Base-by-base conservation (phyloP, 2,888 invertebrate genomes). In the Germaria angustata region DNA sequence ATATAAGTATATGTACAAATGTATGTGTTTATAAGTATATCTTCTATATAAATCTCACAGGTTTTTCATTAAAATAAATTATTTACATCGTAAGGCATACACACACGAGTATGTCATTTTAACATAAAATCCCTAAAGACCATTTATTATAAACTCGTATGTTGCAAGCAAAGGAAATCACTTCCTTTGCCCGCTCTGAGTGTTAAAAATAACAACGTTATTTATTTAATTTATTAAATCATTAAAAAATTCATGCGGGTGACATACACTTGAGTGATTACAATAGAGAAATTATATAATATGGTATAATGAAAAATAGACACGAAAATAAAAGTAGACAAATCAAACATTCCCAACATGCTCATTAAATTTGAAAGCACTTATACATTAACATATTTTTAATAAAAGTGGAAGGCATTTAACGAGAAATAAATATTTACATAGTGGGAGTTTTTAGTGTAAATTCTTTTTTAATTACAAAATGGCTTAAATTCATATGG, bases 401-500 rank as follows among this genome's bases (percentile, higher is more conserved):
- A 51, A 46, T 41, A 28, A 24, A 41, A 28, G 4, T 20, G 24
- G 61, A 72, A 39, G n/a, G 7, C 8, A 39, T 66, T 13, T 63
- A 22, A 2, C 13, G 9, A 36, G 28, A 11, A 28, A n/a, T 44
- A n/a, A n/a, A n/a, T n/a, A n/a, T 75, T 65, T 53, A 24, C 32
- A 28, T 9, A 13, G 20, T 41, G 6, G 15, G 32, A 32, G 28
- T 63, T 76, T 46, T 22, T 51, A 57, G 51, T 51, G 61, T 6
- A 61, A 61, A 28, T 59, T 28, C 20, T 24, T 53, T 59, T 57
- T 39, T 39, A 13, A 71, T 78, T 55, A 46, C 44, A 55, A 46
- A 63, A 55, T 28, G 57, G 36, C 32, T 78, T 69, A 72, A 68
- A 73, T 61, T 77, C 44, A 59, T 81, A 65, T 61, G 68, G 72